Percentiles rank a stretch among this genome's conserved stretches.
These are phyloP conservation scores for Sebastiscus tertius DNA, from an alignment of 2,797 vertebrate species.

Conservation along the genomic window DNA sequence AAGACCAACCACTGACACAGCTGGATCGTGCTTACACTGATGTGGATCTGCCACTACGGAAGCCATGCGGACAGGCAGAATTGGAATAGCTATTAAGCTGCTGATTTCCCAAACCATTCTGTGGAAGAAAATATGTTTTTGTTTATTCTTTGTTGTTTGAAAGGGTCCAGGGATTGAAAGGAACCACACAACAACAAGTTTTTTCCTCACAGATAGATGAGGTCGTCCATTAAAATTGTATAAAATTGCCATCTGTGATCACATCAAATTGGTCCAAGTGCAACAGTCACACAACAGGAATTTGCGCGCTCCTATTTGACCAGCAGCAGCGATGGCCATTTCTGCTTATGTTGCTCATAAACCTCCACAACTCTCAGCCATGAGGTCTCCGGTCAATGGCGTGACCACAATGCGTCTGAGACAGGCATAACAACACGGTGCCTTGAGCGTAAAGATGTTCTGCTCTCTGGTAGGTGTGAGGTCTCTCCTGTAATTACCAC, in stretches of 20 bases:
- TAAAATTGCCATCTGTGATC: not conserved
- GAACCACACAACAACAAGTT: not conserved
- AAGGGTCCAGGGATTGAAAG: not conserved
- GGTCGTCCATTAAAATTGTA: not conserved
- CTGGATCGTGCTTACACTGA: constrained; percentile 46
- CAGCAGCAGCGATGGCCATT: not conserved
- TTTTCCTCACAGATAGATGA: not conserved
- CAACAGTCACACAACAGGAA: not conserved
- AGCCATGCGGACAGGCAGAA: constrained; percentile 6
- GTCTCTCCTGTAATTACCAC: constrained; percentile 73
- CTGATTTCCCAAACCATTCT: constrained; percentile 13
- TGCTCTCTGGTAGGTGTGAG: constrained; percentile 55
- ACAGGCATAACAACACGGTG: constrained; percentile 14
- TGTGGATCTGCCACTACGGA: constrained; percentile 24
- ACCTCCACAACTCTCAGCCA: not conserved
- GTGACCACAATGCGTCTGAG: constrained; percentile 25
- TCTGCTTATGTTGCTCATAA: constrained; percentile 13
- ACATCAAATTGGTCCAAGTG: not conserved
- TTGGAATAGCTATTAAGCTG: constrained; percentile 6
- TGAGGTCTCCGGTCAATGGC: constrained; percentile 19
- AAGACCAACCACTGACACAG: constrained; percentile 57
- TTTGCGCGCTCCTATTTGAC: not conserved
- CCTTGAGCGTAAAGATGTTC: constrained; percentile 19
- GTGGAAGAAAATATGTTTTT: not conserved
- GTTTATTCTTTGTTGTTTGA: not conserved